These are phyloP conservation scores for Stenodema calcarata DNA, from an alignment of 2,888 invertebrate species.

Conservation along the genomic window DNA sequence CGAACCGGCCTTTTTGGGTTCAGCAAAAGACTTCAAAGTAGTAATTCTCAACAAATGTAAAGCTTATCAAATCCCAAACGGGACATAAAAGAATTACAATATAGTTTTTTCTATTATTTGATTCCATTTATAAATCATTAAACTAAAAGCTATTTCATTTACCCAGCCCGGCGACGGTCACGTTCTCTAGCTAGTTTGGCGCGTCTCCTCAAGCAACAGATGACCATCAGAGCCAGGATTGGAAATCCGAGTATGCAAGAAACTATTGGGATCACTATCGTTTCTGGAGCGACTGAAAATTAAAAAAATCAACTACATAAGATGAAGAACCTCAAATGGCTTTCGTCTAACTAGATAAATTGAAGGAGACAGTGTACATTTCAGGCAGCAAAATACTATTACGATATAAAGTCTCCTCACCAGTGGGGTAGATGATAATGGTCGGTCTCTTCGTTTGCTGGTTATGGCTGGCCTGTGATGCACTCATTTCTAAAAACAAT, in stretches of 20 bases:
- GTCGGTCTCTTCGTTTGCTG: conserved; percentile 50
- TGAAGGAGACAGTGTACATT: no score
- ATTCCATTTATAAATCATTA: no score
- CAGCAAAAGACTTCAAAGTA: no score
- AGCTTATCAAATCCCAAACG: no score
- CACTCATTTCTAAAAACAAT: conserved; percentile 22
- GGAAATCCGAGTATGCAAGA: conserved; percentile 91
- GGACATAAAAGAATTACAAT: no score
- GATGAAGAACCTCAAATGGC: neutral
- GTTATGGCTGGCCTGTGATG: conserved; percentile 15
- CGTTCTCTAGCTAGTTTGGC: conserved; percentile 85
- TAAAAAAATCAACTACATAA: neutral
- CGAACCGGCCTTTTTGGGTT: no score
- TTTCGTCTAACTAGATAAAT: neutral
- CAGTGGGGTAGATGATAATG: conserved; percentile 51
- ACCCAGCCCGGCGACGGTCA: conserved; percentile 71
- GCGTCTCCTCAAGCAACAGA: conserved; percentile 82
- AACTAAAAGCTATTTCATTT: conserved; percentile 44
- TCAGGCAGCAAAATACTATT: neutral
- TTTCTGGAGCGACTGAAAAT: conserved; percentile 82
- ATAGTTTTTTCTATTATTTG: no score
- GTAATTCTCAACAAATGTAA: no score
- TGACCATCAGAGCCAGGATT: conserved; percentile 81
- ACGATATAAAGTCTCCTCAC: neutral
- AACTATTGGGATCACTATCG: conserved; percentile 85